Evolutionary conservation across 1,140 invertebrate genomes (phyloP).

Genomic region (Drosophila insularis): DNA sequence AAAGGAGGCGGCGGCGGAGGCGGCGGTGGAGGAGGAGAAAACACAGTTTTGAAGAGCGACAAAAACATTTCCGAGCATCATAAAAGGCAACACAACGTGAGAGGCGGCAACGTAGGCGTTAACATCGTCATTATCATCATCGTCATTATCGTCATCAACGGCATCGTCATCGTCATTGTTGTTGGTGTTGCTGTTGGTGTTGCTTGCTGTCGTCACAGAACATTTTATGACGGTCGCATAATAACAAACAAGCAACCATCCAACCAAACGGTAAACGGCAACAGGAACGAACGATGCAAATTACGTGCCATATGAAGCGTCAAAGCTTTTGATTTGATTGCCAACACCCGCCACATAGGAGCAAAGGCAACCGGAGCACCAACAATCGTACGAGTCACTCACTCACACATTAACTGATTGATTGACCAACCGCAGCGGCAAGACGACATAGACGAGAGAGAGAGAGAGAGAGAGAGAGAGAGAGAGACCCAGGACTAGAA

Average conservation of each 20-base stretch:
- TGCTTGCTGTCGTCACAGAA: constrained; percentile 27
- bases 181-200: constrained; percentile 15
- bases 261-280: constrained; percentile 42
- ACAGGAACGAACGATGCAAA: constrained; percentile 51
- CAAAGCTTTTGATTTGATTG: constrained; percentile 74
- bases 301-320: constrained; percentile 63
- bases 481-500: constrained; percentile 3
- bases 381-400: constrained; percentile 7
- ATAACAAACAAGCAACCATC: constrained; percentile 49
- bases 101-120: constrained; percentile 15
- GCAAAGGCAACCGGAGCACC: background rate
- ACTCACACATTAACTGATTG: constrained; percentile 48
- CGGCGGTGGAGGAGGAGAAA: no score
- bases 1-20: background rate
- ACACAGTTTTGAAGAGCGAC: background rate
- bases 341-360: constrained; percentile 24
- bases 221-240: constrained; percentile 76
- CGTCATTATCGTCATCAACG: background rate
- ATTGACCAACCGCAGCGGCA: constrained; percentile 42
- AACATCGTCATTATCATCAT: constrained; percentile 34
- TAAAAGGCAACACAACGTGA: constrained; percentile 54
- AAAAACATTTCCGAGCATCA: constrained; percentile 53
- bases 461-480: no score
- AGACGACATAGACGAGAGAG: constrained; percentile 1
- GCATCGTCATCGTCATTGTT: constrained; percentile 36